Conservation (phyloP, 2,113 vertebrate genomes). For the Callaeas wilsoni region DNA sequence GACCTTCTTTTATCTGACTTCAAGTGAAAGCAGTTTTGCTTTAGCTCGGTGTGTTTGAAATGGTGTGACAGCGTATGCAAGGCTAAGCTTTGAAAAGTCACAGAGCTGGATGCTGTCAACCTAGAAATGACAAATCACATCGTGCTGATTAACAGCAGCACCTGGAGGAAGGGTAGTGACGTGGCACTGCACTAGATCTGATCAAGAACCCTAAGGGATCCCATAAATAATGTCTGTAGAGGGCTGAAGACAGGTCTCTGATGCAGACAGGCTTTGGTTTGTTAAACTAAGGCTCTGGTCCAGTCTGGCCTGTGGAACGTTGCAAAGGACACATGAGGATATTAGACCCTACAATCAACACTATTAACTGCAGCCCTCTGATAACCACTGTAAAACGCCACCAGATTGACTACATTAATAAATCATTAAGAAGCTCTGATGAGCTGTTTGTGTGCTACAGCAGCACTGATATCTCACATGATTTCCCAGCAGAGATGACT, state of each 20-base stretch:
- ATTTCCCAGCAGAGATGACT: conserved; percentile 10
- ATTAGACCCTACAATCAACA: neutral
- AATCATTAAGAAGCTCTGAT: conserved; percentile 13
- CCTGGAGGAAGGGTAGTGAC: neutral
- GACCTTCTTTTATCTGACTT: neutral
- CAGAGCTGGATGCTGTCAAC: neutral
- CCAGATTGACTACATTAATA: neutral
- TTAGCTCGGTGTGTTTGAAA: neutral
- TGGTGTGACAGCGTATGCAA: neutral
- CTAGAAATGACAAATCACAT: conserved; percentile 22
- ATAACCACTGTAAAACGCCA: neutral
- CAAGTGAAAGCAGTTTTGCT: conserved; percentile 5
- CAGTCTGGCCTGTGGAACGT: neutral
- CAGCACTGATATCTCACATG: neutral
- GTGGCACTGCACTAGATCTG: neutral
- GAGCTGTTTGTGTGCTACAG: neutral
- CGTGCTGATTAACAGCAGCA: neutral
- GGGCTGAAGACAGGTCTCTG: neutral
- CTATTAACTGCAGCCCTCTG: neutral
- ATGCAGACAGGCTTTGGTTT: neutral
- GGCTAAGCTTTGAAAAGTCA: neutral
- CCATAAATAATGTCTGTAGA: neutral
- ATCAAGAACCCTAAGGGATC: neutral
- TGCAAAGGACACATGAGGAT: neutral
- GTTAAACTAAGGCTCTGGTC: neutral